These are phyloP conservation scores for Clunio marinus DNA, from an alignment of 2,888 invertebrate species.

Conservation along the genomic window DNA sequence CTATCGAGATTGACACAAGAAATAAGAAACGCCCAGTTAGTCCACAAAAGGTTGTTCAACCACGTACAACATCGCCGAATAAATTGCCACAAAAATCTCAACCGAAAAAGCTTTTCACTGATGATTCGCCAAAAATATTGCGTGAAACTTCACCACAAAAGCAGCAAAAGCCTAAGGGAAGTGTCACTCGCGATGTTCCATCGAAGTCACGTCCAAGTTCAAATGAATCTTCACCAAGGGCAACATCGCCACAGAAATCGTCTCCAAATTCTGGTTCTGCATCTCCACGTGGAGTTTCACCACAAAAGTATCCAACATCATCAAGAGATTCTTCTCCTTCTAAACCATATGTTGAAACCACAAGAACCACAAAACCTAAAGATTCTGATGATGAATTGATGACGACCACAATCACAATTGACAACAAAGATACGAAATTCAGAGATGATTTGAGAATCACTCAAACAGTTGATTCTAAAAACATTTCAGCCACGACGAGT, in stretches of 20 bases:
- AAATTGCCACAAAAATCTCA: neutral
- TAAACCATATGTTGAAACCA: neutral
- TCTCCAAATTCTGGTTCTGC: neutral
- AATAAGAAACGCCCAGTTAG: neutral
- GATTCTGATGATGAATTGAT: slow-evolving; percentile 7
- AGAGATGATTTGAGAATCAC: slow-evolving; percentile 21
- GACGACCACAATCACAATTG: slow-evolving; percentile 6
- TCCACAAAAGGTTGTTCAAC: neutral
- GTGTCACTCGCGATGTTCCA: neutral
- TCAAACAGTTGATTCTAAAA: slow-evolving; percentile 24
- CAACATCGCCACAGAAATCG: neutral
- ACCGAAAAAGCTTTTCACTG: neutral
- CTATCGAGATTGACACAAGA: neutral
- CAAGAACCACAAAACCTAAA: neutral
- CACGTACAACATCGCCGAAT: neutral
- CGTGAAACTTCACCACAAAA: neutral
- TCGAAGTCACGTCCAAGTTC: neutral
- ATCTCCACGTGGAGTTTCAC: neutral
- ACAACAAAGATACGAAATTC: slow-evolving; percentile 12
- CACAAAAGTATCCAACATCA: slow-evolving; percentile 15
- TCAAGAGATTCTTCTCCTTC: neutral
- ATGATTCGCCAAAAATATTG: neutral
- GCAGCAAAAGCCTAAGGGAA: neutral
- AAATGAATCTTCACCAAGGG: neutral
- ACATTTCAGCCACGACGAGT: slow-evolving; percentile 35